Percentiles rank a stretch among this genome's conserved stretches.
Evolutionary conservation across 2,888 invertebrate genomes (phyloP).

Genomic region (Drosophila tripunctata): DNA sequence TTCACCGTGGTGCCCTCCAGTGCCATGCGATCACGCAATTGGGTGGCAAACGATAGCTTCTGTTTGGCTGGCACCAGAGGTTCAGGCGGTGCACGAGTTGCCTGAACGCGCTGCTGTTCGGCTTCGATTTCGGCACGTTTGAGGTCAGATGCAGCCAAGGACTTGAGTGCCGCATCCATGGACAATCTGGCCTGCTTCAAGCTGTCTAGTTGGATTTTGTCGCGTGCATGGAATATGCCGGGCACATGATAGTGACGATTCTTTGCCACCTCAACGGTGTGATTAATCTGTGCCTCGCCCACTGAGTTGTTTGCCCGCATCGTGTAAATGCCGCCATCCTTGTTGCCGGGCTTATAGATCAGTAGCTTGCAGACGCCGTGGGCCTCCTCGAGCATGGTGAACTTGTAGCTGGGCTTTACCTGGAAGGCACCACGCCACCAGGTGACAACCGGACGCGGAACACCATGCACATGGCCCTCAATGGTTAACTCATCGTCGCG

Average conservation of each 20-base stretch:
- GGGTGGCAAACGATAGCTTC: constrained; percentile 88
- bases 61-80: constrained; percentile 82
- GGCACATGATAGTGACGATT: constrained; percentile 85
- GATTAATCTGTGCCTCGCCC: constrained; percentile 86
- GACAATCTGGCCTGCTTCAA: constrained; percentile 80
- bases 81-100: constrained; percentile 72
- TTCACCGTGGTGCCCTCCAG: constrained; percentile 90
- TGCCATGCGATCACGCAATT: constrained; percentile 90
- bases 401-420: constrained; percentile 82
- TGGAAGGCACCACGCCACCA: constrained; percentile 83
- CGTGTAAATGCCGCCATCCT: constrained; percentile 88
- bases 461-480: constrained; percentile 85
- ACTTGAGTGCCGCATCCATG: constrained; percentile 83
- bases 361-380: constrained; percentile 85
- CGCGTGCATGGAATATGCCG: constrained; percentile 83
- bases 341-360: constrained; percentile 86
- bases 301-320: constrained; percentile 89
- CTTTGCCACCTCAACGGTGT: constrained; percentile 85
- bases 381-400: constrained; percentile 83
- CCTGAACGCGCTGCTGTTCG: constrained; percentile 56
- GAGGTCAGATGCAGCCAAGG: constrained; percentile 82
- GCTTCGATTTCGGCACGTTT: constrained; percentile 76
- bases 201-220: constrained; percentile 79
- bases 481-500: constrained; percentile 87
- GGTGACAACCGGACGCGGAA: constrained; percentile 82